Evolutionary conservation across 2,113 vertebrate species (phyloP).

Genomic region (Harpagus bidentatus): DNA sequence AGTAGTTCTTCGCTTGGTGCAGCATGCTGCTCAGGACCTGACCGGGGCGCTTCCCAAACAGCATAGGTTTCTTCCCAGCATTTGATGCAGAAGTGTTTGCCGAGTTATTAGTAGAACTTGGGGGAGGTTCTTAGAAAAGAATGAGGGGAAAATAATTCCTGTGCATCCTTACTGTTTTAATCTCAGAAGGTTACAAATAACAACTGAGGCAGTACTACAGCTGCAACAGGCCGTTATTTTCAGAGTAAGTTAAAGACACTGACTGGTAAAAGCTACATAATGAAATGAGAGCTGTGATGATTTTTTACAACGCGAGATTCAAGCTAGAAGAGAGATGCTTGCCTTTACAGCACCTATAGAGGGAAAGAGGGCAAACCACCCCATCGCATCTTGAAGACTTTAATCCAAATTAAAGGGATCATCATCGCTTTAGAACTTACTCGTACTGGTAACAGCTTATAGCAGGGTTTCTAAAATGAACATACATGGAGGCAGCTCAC

Average conservation of each 20-base stretch:
- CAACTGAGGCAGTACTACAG: neutral
- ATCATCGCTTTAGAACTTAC: neutral
- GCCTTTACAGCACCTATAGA: neutral
- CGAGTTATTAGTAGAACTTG: slow-evolving; percentile 46
- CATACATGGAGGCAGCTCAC: neutral
- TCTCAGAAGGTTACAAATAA: neutral
- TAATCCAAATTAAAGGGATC: neutral
- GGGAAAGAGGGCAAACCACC: neutral
- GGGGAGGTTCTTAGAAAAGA: slow-evolving; percentile 42
- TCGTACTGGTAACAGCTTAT: neutral
- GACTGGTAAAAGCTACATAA: neutral
- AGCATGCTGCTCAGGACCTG: slow-evolving; percentile 83
- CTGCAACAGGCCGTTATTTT: neutral
- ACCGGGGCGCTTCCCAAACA: slow-evolving; percentile 82
- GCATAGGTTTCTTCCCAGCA: slow-evolving; percentile 73
- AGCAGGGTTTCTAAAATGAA: neutral
- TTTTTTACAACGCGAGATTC: neutral
- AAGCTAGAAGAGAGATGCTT: neutral
- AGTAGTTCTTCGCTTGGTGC: slow-evolving; percentile 84
- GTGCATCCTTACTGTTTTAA: neutral
- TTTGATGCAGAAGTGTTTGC: slow-evolving; percentile 41
- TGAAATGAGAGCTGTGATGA: neutral
- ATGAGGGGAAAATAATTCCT: neutral
- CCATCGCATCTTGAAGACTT: fast-evolving
- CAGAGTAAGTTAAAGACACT: neutral